phyloP scores from a whole-genome alignment of 2,888 invertebrate genomes.

The Yponomeuta evonymella region DNA sequence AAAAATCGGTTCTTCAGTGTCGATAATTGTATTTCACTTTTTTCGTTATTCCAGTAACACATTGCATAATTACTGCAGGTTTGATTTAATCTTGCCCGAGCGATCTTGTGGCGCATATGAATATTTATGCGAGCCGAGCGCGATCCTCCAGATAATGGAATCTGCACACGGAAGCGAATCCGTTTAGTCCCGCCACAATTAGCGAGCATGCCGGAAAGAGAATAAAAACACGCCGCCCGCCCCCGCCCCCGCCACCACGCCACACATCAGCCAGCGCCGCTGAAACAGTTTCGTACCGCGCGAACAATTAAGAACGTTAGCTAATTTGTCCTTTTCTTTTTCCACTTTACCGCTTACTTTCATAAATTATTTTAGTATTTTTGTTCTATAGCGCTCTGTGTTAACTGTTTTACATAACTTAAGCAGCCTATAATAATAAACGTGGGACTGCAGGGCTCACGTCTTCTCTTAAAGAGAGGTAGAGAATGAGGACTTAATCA shows the following conservation, averaged over 20 bases:
- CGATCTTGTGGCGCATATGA: slow-evolving; percentile 51
- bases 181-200: slow-evolving; percentile 64
- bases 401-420: not conserved
- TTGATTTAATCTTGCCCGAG: slow-evolving; percentile 42
- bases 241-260: not conserved
- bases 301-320: slow-evolving; percentile 9
- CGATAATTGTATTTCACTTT: too few species aligned
- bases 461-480: too few species aligned
- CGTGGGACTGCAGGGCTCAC: too few species aligned
- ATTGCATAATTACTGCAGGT: slow-evolving; percentile 2
- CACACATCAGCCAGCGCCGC: not conserved
- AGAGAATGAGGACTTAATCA: too few species aligned
- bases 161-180: slow-evolving; percentile 63
- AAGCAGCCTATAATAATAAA: too few species aligned
- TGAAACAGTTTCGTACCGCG: not conserved
- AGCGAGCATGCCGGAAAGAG: slow-evolving; percentile 39
- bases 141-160: slow-evolving; percentile 68
- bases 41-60: not conserved
- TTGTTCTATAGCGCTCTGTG: not conserved
- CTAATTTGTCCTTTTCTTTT: slow-evolving; percentile 11
- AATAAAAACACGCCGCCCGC: slow-evolving; percentile 23
- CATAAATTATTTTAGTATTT: not conserved
- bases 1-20: too few species aligned
- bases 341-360: not conserved
- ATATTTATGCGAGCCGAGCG: slow-evolving; percentile 64